Base-by-base conservation (phyloP, 2,888 invertebrate species). In the Rhabditophanes sp. region DNA sequence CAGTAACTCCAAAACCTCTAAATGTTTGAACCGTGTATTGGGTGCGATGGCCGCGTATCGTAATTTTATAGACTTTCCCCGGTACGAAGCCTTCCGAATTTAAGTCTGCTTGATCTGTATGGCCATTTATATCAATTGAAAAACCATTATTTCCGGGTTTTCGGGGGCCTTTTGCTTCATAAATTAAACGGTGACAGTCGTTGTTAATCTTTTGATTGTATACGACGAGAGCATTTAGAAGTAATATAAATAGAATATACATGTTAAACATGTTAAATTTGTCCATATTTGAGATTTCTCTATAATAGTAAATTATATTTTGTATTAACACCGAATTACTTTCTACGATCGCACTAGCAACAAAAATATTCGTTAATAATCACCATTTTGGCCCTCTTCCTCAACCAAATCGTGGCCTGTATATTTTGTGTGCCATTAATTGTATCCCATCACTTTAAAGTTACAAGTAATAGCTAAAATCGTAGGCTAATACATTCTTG, bases 1-100 rank as follows among this genome's bases (percentile, higher is more conserved):
- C 50, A 2, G 55, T 50, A 7, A 64, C 33, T 3, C 56, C 53
- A 33, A 64, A 64, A 3, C 61, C 64, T 8, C 64, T 53, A 40
- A 64, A 64, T n/a, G 64, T 65, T 30, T 64, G 60, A n/a, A 59
- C 64, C 3, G 60, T 60, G 39, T 52, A 60, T 32, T 55, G 48
- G 4, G 63, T 64, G 22, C 50, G 42, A 52, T 56, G 55, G 9
- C 60, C 63, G 11, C 51, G 44, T 12, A 63, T 39, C 12, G 50
- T 44, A 3, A 61, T 57, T 56, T 56, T 48, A 30, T 56, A 58
- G 11, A 34, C 39, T 21, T 53, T 50, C n/a, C 58, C 60, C 4
- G 60, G 60, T 5, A 54, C 37, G 30, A 56, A 61, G 21, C 55
- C 53, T 11, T 34, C 36, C 3, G 50, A 37, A 8, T 19, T 26